A percentile compares a stretch with the other conserved stretches of the same genome.
These are phyloP conservation scores for Salminus brasiliensis DNA, from an alignment of 2,113 vertebrate species.

Conservation along the genomic window DNA sequence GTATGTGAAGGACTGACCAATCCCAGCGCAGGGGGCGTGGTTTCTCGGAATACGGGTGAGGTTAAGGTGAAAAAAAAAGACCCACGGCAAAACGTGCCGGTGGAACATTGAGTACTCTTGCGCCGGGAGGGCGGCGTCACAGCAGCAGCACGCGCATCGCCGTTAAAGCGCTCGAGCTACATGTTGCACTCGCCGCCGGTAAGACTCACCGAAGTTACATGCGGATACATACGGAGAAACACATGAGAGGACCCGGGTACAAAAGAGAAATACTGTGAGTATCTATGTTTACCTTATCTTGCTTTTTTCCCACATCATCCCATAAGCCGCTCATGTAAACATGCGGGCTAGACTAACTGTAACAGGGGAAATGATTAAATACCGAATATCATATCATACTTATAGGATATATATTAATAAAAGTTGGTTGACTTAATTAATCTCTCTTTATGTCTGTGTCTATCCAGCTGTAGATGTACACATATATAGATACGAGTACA, in stretches of 20 bases:
- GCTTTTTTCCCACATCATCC: not conserved
- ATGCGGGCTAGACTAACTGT: not conserved
- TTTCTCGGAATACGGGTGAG: not conserved
- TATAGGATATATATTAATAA: not conserved
- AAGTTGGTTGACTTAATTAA: too few relatives aligned
- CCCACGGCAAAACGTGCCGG: conserved; percentile 45
- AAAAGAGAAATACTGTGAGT: conserved; percentile 50
- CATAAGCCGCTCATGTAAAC: not conserved
- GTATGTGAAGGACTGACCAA: not conserved
- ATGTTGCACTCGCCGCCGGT: conserved; percentile 47
- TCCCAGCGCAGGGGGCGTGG: not conserved
- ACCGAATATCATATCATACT: too few relatives aligned
- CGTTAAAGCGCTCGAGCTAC: conserved; percentile 40
- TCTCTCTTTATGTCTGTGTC: too few relatives aligned
- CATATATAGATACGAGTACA: too few relatives aligned
- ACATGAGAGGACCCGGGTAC: conserved; percentile 32
- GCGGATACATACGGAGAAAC: conserved; percentile 36
- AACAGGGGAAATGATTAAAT: not conserved
- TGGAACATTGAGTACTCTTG: conserved; percentile 76
- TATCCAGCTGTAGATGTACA: too few relatives aligned
- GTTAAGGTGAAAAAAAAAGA: not conserved
- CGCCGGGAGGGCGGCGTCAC: conserved; percentile 58
- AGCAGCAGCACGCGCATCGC: conserved; percentile 45
- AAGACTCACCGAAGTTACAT: conserved; percentile 45
- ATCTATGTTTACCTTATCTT: not conserved